These are phyloP conservation scores for Lasioglossum oenotherae DNA, from an alignment of 2,888 invertebrate species.

Conservation along the genomic window DNA sequence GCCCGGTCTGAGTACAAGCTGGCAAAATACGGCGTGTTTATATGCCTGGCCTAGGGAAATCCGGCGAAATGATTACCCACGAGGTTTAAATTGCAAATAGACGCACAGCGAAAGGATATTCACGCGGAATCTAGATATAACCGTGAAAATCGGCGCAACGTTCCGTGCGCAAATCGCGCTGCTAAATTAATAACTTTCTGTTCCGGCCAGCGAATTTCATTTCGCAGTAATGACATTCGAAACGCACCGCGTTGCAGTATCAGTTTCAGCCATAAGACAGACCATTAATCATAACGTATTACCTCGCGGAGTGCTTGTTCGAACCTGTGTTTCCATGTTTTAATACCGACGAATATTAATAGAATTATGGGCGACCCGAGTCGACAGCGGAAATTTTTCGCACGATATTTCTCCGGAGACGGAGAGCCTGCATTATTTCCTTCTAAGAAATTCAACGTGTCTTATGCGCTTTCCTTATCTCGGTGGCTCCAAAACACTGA, in stretches of 20 bases:
- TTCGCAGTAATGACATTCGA: background rate
- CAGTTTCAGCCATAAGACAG: background rate
- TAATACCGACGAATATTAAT: background rate
- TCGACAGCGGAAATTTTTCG: background rate
- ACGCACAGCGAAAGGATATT: constrained; percentile 22
- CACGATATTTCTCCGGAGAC: background rate
- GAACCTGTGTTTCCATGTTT: constrained; percentile 1
- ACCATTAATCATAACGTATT: constrained; percentile 7
- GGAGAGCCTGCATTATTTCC: background rate
- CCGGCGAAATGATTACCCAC: constrained; percentile 53
- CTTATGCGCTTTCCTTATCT: background rate
- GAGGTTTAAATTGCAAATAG: constrained; percentile 65
- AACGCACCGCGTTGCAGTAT: background rate
- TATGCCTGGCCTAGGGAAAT: constrained; percentile 50
- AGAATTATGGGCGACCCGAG: too few species aligned
- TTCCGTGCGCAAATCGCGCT: constrained; percentile 21
- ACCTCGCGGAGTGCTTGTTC: background rate
- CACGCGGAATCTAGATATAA: constrained; percentile 13
- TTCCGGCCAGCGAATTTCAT: constrained; percentile 16
- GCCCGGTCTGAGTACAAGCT: constrained; percentile 26
- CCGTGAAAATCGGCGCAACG: constrained; percentile 31
- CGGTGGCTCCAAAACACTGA: background rate
- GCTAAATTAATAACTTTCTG: constrained; percentile 31
- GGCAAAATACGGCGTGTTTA: constrained; percentile 44
- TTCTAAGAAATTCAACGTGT: background rate